Base-by-base conservation (phyloP, 1,140 invertebrate species). In the Temnothorax nylanderi region DNA sequence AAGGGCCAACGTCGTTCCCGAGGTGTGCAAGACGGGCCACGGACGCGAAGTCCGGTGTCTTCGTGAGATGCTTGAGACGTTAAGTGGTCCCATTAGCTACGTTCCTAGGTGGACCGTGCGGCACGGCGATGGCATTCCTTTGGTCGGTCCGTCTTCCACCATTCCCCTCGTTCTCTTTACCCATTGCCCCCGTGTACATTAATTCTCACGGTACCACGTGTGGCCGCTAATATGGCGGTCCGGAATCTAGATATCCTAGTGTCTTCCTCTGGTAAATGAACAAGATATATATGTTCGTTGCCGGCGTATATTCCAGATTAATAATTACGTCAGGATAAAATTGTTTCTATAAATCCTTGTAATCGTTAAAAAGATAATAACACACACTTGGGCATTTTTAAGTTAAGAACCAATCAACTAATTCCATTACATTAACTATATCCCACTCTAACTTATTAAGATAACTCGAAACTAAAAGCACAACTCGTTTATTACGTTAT, bases 31-130 rank as follows among this genome's bases (percentile, higher is more conserved):
- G 92, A 89, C 74, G 90, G 85, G 67, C 62, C 76, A 67, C 13
- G 47, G 67, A 87, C 84, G 76, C 74, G 77, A 18, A 32, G 26
- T 71, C 72, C 82, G 62, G 88, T 65, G 85, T 89, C 78, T 88
- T 88, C 77, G 86, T 91, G 91, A 89, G 88, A 92, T 92, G 94
- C 89, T 95, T 95, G 94, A 95, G 94, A 95, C 93, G 94, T 95
- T 95, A 95, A 95, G 95, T 95, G 94, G 94, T 92, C 89, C 94
- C 94, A 95, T 95, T 95, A 95, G 93, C 93, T 65, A 90, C 92
- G 93, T 93, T 91, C 92, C 93, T 92, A 89, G 92, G 88, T 90
- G 85, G 81, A 85, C 88, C 86, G 72, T 76, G 60, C 62, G 60
- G 69, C 72, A 41, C 72, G 80, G 84, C 85, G 90, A 92, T 91